Evolutionary conservation across 64 coral and sea anemone genomes (phyloP), one percentile per base, ranked within the genome.

Genomic region (Orbicella faveolata): DNA sequence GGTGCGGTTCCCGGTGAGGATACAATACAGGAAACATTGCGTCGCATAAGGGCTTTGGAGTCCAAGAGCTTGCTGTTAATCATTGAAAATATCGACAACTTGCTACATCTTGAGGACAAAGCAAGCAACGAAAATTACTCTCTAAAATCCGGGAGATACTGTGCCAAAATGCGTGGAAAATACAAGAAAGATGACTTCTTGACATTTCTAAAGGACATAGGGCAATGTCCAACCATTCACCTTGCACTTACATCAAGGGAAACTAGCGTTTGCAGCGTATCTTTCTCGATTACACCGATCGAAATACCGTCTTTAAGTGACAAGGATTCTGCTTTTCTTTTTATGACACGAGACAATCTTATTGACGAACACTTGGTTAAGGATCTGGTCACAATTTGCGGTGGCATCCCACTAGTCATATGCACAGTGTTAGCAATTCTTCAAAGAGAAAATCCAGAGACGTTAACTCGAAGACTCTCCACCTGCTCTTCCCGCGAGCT

Each of bases 191-290:
- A 73, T 26, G 37, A 69, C 59, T 70, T 54, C 53, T 78, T 78
- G 41, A 78, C 4, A 9, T 78, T 78, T 23, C 2, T 78, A 20
- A 21, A 6, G 1, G 36, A 78, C 4, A 13, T 79, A n/a, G n/a
- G 77, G 34, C 48, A 79, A 79, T 59, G 21, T 23, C 10, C 11
- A 61, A 57, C 8, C 11, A 75, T 83, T 41, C 36, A 83, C 19
- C 89, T 90, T 21, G 64, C 87, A 11, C 61, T 92, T 54, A 92
- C 82, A 63, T 92, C 90, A 21, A 39, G 55, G 53, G 90, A 92
- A 57, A 20, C 55, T 55, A 41, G 73, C 2, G 77, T 67, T 10
- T 92, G 80, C 0, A 57, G 77, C 35, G 44, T 61, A 3, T 77
- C 5, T 61, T 64, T 54, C 73, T 75, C 64, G 6, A 59, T 59